These are phyloP conservation scores for Gavialis gangeticus DNA, from an alignment of 2,113 vertebrate species.

Conservation along the genomic window DNA sequence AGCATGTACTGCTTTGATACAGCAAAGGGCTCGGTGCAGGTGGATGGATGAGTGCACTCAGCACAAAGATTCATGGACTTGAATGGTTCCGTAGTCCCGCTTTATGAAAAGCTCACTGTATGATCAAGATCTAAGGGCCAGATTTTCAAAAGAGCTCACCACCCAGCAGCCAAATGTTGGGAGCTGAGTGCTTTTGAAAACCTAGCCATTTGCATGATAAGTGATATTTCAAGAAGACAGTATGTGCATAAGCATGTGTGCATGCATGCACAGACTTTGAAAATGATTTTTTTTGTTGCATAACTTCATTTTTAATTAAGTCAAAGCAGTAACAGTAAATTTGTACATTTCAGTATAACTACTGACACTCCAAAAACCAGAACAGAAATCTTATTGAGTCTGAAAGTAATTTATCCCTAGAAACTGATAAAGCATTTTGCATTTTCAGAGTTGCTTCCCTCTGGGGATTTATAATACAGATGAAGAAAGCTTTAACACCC, in stretches of 20 bases:
- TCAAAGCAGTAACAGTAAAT: not conserved
- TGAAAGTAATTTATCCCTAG: not conserved
- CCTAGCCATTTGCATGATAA: not conserved
- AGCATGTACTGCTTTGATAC: not conserved
- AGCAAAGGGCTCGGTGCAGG: not conserved
- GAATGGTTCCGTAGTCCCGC: not conserved
- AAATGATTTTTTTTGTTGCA: not conserved
- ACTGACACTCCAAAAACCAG: not conserved
- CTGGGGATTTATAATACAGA: not conserved
- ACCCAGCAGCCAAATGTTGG: not conserved
- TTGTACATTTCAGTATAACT: not conserved
- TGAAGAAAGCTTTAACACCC: not conserved
- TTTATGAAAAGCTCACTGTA: not conserved
- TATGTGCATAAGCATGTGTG: not conserved
- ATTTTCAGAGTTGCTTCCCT: not conserved
- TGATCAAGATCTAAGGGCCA: no score
- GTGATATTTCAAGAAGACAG: not conserved
- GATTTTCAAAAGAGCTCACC: not conserved
- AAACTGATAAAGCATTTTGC: not conserved
- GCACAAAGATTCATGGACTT: no score
- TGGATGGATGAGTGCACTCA: not conserved
- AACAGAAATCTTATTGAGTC: not conserved
- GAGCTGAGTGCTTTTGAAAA: not conserved
- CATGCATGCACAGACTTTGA: not conserved
- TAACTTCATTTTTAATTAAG: not conserved